Percentiles rank a stretch among this genome's conserved stretches.
Evolutionary conservation across 2,113 vertebrate species (phyloP).

Genomic region (Lipophrys pholis): DNA sequence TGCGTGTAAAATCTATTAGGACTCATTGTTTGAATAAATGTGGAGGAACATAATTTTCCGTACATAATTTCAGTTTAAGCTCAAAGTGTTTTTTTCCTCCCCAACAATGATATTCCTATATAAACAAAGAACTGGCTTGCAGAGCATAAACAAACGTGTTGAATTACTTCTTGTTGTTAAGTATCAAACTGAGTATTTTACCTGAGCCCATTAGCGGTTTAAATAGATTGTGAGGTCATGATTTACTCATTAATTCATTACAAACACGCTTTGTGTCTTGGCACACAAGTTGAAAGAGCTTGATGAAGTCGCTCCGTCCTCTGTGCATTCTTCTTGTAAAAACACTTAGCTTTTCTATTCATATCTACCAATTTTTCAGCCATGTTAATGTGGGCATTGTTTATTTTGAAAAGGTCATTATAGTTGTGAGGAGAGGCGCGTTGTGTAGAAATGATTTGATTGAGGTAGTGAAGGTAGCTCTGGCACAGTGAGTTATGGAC

Average conservation of each 20-base stretch:
- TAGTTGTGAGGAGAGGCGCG: constrained; percentile 72
- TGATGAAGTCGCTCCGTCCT: constrained; percentile 59
- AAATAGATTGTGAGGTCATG: constrained; percentile 14
- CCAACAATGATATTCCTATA: constrained; percentile 13
- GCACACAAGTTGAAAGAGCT: constrained; percentile 35
- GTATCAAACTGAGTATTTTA: constrained; percentile 5
- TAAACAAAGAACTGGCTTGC: not conserved
- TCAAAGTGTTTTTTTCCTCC: constrained; percentile 14
- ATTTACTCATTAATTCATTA: constrained; percentile 26
- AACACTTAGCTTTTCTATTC: constrained; percentile 73
- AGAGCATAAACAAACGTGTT: not conserved
- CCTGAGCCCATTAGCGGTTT: constrained; percentile 10
- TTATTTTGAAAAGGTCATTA: constrained; percentile 86
- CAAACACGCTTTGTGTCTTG: constrained; percentile 17
- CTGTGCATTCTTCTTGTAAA: constrained; percentile 30
- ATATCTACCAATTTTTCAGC: constrained; percentile 73
- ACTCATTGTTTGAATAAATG: no score
- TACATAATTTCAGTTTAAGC: constrained; percentile 12
- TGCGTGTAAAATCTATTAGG: no score
- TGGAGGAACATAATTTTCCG: not conserved
- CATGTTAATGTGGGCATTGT: constrained; percentile 80
- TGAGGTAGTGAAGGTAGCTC: constrained; percentile 79
- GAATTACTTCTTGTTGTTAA: constrained; percentile 14
- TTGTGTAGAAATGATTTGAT: constrained; percentile 81
- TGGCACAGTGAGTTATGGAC: constrained; percentile 87